Base-by-base conservation (phyloP, 2,888 invertebrate genomes). In the Campoplex capitator region DNA sequence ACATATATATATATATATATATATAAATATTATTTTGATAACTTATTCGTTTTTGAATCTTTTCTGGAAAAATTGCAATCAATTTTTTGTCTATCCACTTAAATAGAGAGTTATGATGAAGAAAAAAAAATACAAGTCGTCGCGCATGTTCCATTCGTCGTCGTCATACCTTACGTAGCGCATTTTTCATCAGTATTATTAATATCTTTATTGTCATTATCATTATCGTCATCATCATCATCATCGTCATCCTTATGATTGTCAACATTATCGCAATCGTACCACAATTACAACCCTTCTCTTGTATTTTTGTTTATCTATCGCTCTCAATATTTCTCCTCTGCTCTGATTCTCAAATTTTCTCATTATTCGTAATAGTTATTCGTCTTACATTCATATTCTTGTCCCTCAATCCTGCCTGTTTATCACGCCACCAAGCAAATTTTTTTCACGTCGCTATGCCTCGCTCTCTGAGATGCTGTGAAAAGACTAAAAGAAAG, bases 401-500 rank as follows among this genome's bases (percentile, higher is more conserved):
- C 48, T 87, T 54, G 51, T 79, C 77, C 86, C 83, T 83, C 78
- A 38, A 84, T 88, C 86, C 86, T 83, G 86, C 86, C 88, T 88
- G 86, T 83, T 80, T 87, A 83, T 87, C 73, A 88, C 88, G 89
- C 89, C 88, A 82, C 89, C 84, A 83, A 87, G 86, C 82, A 89
- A 88, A 54, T 84, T 86, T 78, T 23, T 86, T 48, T 87, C 84
- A 87, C 89, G 83, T 89, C 88, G 84, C 89, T 89, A 84, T 88
- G 88, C 85, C 87, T 89, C 85, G 87, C 85, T 87, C 85, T 83
- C 80, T 70, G 81, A 83, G 67, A 85, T 80, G 56, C 68, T 62
- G 75, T 48, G 70, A 74, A 23, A 45, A 65, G 28, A 58, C 11
- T 65, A 65, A 58, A 67, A 23, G 23, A 81, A 54, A 67, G 56